phyloP scores from a whole-genome alignment of 2,797 vertebrate genomes.

The Trichosurus vulpecula region DNA sequence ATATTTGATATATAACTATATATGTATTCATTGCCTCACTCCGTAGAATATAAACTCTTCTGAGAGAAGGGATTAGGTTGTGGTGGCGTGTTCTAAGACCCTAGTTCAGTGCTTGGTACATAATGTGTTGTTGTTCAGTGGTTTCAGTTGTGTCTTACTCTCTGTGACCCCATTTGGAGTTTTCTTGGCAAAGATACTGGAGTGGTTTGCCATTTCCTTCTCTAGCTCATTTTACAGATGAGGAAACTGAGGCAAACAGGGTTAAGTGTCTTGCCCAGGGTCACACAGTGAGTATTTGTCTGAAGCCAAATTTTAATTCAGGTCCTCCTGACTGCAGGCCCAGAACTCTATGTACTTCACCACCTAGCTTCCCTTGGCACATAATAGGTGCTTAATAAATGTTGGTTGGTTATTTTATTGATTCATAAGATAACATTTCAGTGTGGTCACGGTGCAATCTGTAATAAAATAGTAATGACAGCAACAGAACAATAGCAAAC shows the following conservation, averaged over 20 bases:
- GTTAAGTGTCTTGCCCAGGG: neutral
- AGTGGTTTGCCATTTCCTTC: neutral
- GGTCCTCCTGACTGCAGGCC: neutral
- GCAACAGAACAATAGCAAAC: neutral
- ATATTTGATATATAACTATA: neutral
- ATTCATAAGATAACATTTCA: neutral
- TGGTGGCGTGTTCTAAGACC: neutral
- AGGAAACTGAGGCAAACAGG: neutral
- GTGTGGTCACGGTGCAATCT: conserved; percentile 25
- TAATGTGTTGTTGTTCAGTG: neutral
- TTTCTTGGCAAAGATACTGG: neutral
- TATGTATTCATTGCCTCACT: neutral
- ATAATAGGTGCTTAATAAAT: neutral
- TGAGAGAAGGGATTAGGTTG: neutral
- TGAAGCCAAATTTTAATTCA: neutral
- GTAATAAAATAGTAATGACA: conserved; percentile 48
- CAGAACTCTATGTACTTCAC: neutral
- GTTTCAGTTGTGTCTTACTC: neutral
- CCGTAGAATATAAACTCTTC: neutral
- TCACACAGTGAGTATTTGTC: neutral
- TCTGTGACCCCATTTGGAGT: neutral
- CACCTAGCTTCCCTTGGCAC: neutral
- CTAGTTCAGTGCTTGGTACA: neutral
- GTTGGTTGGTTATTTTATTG: neutral
- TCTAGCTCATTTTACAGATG: neutral